Base-by-base conservation (phyloP, 2,888 invertebrate species). In the Blera fallax region DNA sequence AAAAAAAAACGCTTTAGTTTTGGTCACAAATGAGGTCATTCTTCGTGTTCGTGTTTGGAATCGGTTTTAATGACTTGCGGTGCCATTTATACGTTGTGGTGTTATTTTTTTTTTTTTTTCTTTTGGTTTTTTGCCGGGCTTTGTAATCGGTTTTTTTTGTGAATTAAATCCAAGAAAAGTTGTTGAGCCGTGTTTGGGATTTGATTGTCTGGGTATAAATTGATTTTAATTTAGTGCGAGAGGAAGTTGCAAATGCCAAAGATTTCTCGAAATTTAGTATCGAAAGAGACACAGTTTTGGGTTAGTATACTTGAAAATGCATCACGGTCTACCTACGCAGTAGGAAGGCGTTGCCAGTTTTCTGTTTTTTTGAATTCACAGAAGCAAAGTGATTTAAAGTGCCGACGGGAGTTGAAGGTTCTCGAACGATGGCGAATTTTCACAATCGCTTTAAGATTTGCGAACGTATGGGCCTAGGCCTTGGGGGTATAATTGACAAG, bases 11-110 rank as follows among this genome's bases (percentile, higher is more conserved):
- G 56, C n/a, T 73, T 83, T 60, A 24, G 45, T 18, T 50, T 29
- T 27, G 48, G 45, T 48, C 40, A 18, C 24, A 67, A 85, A 85
- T 85, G 85, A 85, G 85, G 85, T 85, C 85, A 85, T 67, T 65
- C 54, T 56, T 73, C 58, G 27, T 70, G 78, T 83, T 83, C 64
- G 84, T 84, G 79, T 69, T 54, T 54, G 24, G 69, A 45, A 79
- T 79, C 73, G 56, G 54, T 70, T 79, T 83, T 65, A 72, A 65
- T 65, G 58, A 62, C 32, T 56, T 37, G 43, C 34, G 45, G 34
- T 48, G 54, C 40, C 58, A 70, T 77, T 74, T 48, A 21, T 48
- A 40, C 11, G 3, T 3, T 24, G 24, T 24, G 24, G 24, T 24
- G 24, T 24, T 24, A n/a, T n/a, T 18, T 50, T 48, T 48, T 18